Base-by-base conservation (phyloP, 2,888 invertebrate species). In the Atrina japonica region DNA sequence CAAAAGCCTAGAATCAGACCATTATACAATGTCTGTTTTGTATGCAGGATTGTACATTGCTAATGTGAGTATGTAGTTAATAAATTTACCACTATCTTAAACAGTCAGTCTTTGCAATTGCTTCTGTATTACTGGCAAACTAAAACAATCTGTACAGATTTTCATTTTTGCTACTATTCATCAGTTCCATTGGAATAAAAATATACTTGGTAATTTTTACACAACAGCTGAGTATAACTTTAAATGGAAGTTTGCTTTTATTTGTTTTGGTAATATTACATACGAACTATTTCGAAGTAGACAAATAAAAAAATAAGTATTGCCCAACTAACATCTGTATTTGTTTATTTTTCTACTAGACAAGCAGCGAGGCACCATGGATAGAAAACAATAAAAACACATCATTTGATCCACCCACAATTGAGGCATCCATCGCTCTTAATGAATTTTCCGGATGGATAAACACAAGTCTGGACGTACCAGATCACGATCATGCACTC, bases 21-120 rank as follows among this genome's bases (percentile, higher is more conserved):
- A n/a, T 3, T 64, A 29, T 25, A 64, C 50, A 30, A 55, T 64
- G n/a, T 53, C 53, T 16, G 35, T 53, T 53, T 29, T 53, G 23
- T 53, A 23, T 53, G 18, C 53, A 30, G 53, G 53, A 16, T 30
- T 53, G 2, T 53, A 53, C 29, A 53, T 53, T n/a, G 53, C 53
- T 11, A 35, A 53, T n/a, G 53, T 53, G 21, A 29, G 53, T 53
- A 53, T 53, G 29, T 16, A 9, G 18, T 16, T 21, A 30, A n/a
- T 30, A 45, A 45, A 45, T 18, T 45, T 18, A 45, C 7, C 45
- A 45, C 5, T 0, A 45, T n/a, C 25, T 50, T 21, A 16, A 27
- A n/a, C n/a, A n/a, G n/a, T n/a, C n/a, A n/a, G n/a, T n/a, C n/a
- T n/a, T n/a, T n/a, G n/a, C n/a, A n/a, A n/a, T n/a, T n/a, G n/a